Evolutionary conservation across 2,888 invertebrate species (phyloP), one percentile per base, ranked within the genome.

Genomic region (Caradrina clavipalpis): DNA sequence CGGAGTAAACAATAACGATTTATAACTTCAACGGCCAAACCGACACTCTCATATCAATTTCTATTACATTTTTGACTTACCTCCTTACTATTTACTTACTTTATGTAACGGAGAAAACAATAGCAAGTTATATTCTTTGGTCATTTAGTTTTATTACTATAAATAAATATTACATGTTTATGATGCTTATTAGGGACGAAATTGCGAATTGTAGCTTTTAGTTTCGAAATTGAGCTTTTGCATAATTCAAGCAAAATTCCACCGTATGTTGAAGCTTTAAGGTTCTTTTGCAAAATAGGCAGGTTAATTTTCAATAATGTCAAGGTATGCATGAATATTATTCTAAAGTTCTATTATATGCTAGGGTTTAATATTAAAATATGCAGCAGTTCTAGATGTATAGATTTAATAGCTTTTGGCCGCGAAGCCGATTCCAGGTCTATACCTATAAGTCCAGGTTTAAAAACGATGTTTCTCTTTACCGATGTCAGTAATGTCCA

Each of bases 1-100:
- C 72, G 26, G 55, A 31, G 76, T 84, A 86, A 85, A 85, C 86
- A 86, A 76, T 70, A 66, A 68, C 71, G 74, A 82, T 78, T 73
- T 76, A 62, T 81, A 73, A 82, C 80, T 78, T 69, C 60, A 56
- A 72, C 80, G 62, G 39, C 55, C 63, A 5, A 54, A 78, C 67
- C 67, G 47, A 71, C 66, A 69, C 47, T 76, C 60, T 21, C 57
- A 62, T 73, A 78, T 77, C 68, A 66, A 78, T 77, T 77, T 64
- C 69, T 81, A 80, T 80, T 72, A 71, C 57, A 72, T 60, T 69
- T 70, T 63, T 57, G 50, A 54, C 31, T 22, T 56, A 73, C 65
- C 71, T 47, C n/a, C 8, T 19, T 42, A 61, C 58, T 59, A 61
- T 77, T 75, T 69, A 75, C 66, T 75, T 70, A 69, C 53, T 56